phyloP scores from a whole-genome alignment of 2,888 invertebrate genomes.

The Morpho helenor region DNA sequence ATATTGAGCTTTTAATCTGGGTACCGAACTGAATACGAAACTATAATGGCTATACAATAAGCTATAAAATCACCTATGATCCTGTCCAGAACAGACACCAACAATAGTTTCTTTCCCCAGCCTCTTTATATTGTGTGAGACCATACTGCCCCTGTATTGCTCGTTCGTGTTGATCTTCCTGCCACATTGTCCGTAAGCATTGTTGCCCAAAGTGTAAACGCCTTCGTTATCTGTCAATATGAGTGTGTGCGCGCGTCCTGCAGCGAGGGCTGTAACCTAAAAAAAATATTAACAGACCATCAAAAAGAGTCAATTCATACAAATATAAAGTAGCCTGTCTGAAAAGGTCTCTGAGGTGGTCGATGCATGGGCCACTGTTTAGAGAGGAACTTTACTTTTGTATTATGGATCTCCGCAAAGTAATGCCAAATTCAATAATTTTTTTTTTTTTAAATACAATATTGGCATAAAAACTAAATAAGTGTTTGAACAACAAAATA shows the following conservation, averaged over 20 bases:
- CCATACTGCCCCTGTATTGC: slow-evolving; percentile 83
- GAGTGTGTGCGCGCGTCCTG: slow-evolving; percentile 93
- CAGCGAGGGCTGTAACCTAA: slow-evolving; percentile 78
- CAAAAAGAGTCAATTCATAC: too few relatives aligned
- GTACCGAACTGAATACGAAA: too few relatives aligned
- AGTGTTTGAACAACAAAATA: slow-evolving; percentile 23
- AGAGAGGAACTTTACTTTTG: too few relatives aligned
- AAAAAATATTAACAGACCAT: background rate
- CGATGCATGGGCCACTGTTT: too few relatives aligned
- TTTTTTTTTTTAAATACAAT: too few relatives aligned
- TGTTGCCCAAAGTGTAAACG: slow-evolving; percentile 92
- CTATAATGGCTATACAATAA: too few relatives aligned
- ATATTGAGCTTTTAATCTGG: too few relatives aligned
- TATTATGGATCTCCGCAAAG: too few relatives aligned
- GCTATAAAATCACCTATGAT: slow-evolving; percentile 83
- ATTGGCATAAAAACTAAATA: too few relatives aligned
- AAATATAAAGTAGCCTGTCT: too few relatives aligned
- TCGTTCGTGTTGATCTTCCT: slow-evolving; percentile 87
- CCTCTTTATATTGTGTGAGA: slow-evolving; percentile 82
- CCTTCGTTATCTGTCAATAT: slow-evolving; percentile 89
- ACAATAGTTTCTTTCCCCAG: slow-evolving; percentile 81
- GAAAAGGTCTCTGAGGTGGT: too few relatives aligned
- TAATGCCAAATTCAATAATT: too few relatives aligned
- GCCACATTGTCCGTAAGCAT: slow-evolving; percentile 96
- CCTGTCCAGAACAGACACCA: slow-evolving; percentile 92